Evolutionary conservation across 2,888 invertebrate species (phyloP), one percentile per base, ranked within the genome.

Genomic region (Polymixis lichenea): DNA sequence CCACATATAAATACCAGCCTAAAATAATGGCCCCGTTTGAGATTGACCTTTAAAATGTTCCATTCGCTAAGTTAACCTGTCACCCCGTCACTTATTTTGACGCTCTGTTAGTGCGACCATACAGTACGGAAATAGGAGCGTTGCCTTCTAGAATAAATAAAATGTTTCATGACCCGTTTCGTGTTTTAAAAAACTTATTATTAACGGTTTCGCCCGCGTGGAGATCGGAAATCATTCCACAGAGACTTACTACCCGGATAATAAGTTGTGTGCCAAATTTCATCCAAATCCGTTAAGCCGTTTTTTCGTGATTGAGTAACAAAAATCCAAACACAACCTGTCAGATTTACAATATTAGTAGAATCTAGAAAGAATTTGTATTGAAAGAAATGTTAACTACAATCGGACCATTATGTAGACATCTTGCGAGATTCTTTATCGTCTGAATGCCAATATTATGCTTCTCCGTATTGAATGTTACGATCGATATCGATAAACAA

Each of bases 381-480:
- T 6, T 46, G 15, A 32, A 70, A 51, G 28, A n/a, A 22, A 67
- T 28, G 22, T 61, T 58, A 56, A 64, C 56, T 58, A 69, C 25
- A 74, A 75, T 69, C 68, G 28, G 53, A n/a, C 58, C 32, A 77
- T 72, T 77, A 75, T 68, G 60, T 38, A 70, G 62, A 49, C 66
- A 72, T 72, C 72, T 80, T 68, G 69, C 25, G 32, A 73, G 65
- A 75, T 60, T 70, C 64, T 83, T 72, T 65, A 67, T 51, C 64
- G 64, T 64, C 64, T 56, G 65, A 80, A 72, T 80, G 68, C 75
- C 68, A 78, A 75, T 85, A 85, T 77, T 78, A 78, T 78, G 69
- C 68, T 74, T 70, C 77, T 77, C 22, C 22, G 68, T 53, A 70
- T 60, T 68, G 71, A 75, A 83, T 72, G 71, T 64, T 73, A 67